Percentiles rank a stretch among this genome's conserved stretches.
Conservation (phyloP, 2,113 vertebrate species). For the Neomonachus schauinslandi region DNA sequence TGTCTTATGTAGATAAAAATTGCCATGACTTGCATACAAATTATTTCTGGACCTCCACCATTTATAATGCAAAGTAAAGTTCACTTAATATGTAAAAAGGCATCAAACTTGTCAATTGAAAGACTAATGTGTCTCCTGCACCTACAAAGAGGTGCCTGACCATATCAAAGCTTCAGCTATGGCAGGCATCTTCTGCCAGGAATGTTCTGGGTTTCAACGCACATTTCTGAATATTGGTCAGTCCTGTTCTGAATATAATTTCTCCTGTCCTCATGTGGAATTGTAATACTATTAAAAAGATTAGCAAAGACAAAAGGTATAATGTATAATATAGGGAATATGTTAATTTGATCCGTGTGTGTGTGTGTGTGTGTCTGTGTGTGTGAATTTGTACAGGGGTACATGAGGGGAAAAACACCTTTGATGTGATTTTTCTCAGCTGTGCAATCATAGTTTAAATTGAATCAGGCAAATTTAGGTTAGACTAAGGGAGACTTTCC, state of each 20-base stretch:
- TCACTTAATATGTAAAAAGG: conserved; percentile 67
- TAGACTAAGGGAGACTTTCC: not conserved
- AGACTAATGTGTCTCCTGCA: conserved; percentile 47
- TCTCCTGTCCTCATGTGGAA: not conserved
- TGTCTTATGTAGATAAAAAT: conserved; percentile 75
- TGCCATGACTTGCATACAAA: conserved; percentile 71
- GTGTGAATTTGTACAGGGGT: not conserved
- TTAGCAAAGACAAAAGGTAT: not conserved
- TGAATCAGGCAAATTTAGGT: not conserved
- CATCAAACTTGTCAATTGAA: conserved; percentile 58
- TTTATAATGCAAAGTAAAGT: conserved; percentile 62
- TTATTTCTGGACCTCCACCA: conserved; percentile 56
- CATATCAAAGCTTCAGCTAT: not conserved
- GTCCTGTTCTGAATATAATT: not conserved
- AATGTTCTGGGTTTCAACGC: not conserved
- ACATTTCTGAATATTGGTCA: not conserved
- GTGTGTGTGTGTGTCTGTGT: not conserved
- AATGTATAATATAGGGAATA: not conserved
- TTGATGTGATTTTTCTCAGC: not conserved
- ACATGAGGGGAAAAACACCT: accelerated
- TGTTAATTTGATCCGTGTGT: not conserved
- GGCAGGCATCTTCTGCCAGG: not conserved
- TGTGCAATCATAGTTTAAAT: not conserved
- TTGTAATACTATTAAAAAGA: not conserved
- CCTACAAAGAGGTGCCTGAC: not conserved